phyloP scores from a whole-genome alignment of 2,797 vertebrate species.

The Cynodonichthys magdalenae region DNA sequence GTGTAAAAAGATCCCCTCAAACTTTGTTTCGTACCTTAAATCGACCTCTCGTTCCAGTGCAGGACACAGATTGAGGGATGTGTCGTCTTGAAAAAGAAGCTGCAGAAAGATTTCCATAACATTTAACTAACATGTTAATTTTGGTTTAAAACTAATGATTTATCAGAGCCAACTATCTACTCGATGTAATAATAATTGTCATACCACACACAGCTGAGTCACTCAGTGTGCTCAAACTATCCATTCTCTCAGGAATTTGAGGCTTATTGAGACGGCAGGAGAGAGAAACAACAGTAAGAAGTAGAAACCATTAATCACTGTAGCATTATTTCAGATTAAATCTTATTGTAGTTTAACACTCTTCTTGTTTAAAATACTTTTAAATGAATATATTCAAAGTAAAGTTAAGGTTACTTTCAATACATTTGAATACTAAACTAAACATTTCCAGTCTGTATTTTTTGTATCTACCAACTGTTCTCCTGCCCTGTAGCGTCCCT shows the following conservation, averaged over 20 bases:
- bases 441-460: not conserved
- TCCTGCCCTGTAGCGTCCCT: constrained; percentile 76
- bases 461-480: constrained; percentile 79
- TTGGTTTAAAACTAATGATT: constrained; percentile 13
- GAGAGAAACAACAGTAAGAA: constrained; percentile 6
- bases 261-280: constrained; percentile 68
- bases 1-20: too few species aligned
- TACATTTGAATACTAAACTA: not conserved
- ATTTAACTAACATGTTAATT: not conserved
- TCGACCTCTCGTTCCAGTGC: constrained; percentile 79
- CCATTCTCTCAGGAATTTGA: constrained; percentile 83
- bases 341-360: not conserved
- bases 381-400: not conserved
- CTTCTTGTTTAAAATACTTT: not conserved
- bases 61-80: constrained; percentile 76
- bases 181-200: constrained; percentile 32
- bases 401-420: not conserved
- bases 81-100: constrained; percentile 75
- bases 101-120: constrained; percentile 42
- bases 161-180: not conserved
- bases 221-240: constrained; percentile 74
- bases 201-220: constrained; percentile 77
- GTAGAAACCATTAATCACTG: not conserved
- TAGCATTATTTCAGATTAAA: not conserved
- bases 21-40: constrained; percentile 67